phyloP scores from a whole-genome alignment of 2,797 vertebrate genomes.

The Scleropages formosus region DNA sequence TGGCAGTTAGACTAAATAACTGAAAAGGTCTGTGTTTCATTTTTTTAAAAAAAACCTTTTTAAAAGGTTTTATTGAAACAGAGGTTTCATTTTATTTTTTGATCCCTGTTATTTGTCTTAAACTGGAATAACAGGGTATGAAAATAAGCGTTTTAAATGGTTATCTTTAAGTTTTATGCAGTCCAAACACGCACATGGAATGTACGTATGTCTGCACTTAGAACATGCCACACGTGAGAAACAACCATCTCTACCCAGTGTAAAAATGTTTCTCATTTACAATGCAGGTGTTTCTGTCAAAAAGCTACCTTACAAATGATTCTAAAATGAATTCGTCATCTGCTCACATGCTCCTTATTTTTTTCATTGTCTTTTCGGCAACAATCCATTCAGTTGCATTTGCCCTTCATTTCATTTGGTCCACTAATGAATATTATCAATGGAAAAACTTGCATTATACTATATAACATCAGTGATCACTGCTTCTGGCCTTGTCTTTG shows the following conservation, averaged over 20 bases:
- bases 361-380: not conserved
- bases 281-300: not conserved
- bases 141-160: conserved; percentile 36
- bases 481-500: not conserved
- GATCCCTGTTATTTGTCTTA: conserved; percentile 35
- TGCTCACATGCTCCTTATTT: not conserved
- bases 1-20: conserved; percentile 26
- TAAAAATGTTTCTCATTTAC: not conserved
- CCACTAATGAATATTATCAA: not conserved
- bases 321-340: not conserved
- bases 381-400: not conserved
- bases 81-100: conserved; percentile 22
- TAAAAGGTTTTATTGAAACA: conserved; percentile 25
- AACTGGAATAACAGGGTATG: conserved; percentile 56
- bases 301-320: not conserved
- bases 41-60: conserved; percentile 12
- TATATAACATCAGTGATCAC: not conserved
- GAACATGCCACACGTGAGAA: conserved; percentile 11
- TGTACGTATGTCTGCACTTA: conserved; percentile 37
- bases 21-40: conserved; percentile 1
- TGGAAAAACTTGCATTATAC: conserved; percentile 12
- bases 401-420: too few species aligned
- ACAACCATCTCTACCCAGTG: not conserved
- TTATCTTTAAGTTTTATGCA: conserved; percentile 66
- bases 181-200: conserved; percentile 40